Percentiles rank a stretch among this genome's conserved stretches.
Evolutionary conservation across 35 echinoderm and acorn worm genomes (phyloP).

Genomic region (Patiria miniata): DNA sequence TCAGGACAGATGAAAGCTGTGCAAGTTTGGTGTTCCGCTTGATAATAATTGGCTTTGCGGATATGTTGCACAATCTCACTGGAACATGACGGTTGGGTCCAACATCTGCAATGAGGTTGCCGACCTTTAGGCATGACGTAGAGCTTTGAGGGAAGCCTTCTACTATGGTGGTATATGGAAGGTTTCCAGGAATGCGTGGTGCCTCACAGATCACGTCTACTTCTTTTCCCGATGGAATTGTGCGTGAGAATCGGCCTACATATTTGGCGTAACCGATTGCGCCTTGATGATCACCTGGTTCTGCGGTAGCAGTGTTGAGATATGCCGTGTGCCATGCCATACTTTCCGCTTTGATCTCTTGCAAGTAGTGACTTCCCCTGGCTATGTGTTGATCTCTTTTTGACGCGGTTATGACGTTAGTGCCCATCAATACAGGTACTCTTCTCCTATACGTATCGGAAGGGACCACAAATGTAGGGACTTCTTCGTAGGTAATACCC

Average conservation of each 20-base stretch:
- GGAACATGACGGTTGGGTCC: neutral
- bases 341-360: neutral
- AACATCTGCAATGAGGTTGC: neutral
- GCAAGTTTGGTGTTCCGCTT: neutral
- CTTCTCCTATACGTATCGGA: neutral
- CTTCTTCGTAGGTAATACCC: neutral
- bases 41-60: too few species aligned
- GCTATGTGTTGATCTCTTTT: neutral
- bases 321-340: slow-evolving; percentile 9
- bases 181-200: neutral
- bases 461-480: slow-evolving; percentile 11
- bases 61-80: neutral
- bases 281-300: neutral
- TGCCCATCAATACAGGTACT: slow-evolving; percentile 5
- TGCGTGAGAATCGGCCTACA: too few species aligned
- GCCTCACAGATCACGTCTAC: neutral
- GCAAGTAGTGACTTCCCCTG: neutral
- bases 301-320: neutral
- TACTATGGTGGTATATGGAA: neutral
- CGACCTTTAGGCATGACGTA: neutral
- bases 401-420: neutral
- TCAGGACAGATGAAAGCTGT: neutral
- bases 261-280: neutral
- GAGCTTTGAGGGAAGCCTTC: neutral
- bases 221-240: neutral